These are phyloP conservation scores for Drosophila mercatorum DNA, from an alignment of 2,888 invertebrate genomes.

Conservation along the genomic window DNA sequence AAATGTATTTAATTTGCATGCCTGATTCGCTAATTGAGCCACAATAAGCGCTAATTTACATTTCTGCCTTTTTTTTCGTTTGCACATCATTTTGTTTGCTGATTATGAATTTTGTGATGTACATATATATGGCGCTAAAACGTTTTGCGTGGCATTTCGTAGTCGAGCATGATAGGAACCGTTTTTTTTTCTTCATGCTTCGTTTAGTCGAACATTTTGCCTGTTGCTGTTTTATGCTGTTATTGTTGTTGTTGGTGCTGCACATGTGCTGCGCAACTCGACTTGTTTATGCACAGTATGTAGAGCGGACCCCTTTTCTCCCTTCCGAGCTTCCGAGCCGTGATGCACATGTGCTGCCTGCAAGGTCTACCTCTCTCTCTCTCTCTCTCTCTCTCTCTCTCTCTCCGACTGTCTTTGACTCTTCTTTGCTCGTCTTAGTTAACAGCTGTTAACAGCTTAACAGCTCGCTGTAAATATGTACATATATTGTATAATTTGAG, in stretches of 20 bases:
- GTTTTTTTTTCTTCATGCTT: conserved; percentile 39
- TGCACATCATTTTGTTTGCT: neutral
- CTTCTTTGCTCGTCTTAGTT: neutral
- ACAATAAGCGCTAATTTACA: neutral
- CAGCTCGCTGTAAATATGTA: conserved; percentile 43
- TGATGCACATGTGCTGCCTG: conserved; percentile 37
- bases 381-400: conserved; percentile 11
- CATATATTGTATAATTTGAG: conserved; percentile 17
- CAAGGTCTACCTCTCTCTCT: conserved; percentile 14
- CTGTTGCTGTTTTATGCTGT: conserved; percentile 33
- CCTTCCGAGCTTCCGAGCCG: neutral
- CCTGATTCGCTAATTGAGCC: conserved; percentile 1
- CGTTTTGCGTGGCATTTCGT: conserved; percentile 22
- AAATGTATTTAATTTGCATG: conserved; percentile 20
- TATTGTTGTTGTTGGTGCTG: conserved; percentile 8
- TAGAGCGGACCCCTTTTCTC: conserved; percentile 24
- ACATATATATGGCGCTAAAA: neutral
- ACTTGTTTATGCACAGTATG: conserved; percentile 10
- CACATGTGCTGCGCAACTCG: conserved; percentile 32
- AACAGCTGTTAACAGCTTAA: conserved; percentile 34
- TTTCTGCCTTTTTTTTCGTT: neutral
- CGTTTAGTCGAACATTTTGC: conserved; percentile 38
- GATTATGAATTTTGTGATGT: conserved; percentile 4
- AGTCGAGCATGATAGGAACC: conserved; percentile 13
- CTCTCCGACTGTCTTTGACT: neutral